Conservation (phyloP, 1,140 invertebrate species). For the Drosophila fuyamai region DNA sequence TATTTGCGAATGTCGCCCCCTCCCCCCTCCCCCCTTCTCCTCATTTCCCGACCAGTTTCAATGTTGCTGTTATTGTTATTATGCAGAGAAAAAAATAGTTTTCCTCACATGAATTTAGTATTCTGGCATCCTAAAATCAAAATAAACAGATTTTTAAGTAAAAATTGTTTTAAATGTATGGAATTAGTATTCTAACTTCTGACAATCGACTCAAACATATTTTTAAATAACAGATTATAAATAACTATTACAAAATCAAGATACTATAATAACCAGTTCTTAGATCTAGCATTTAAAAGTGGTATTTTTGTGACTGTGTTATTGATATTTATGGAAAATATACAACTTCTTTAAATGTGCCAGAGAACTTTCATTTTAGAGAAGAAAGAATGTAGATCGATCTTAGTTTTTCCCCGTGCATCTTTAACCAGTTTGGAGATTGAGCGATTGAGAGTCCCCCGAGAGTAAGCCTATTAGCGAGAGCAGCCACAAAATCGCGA, state of each 20-base stretch:
- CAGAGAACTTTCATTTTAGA: not conserved
- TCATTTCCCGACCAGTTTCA: conserved; percentile 52
- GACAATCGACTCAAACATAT: too few species aligned
- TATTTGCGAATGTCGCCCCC: conserved; percentile 56
- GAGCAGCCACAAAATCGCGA: conserved; percentile 35
- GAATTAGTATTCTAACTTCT: too few species aligned
- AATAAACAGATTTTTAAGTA: too few species aligned
- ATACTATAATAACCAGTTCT: not conserved
- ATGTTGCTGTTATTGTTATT: conserved; percentile 14
- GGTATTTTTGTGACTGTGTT: not conserved
- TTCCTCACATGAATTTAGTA: not conserved
- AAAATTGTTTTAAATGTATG: too few species aligned
- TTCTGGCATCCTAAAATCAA: too few species aligned
- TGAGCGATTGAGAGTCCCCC: not conserved
- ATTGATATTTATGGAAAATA: too few species aligned
- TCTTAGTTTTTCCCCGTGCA: not conserved
- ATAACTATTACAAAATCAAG: too few species aligned
- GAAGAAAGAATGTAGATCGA: not conserved
- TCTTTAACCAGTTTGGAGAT: conserved; percentile 60
- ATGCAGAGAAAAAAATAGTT: conserved; percentile 5
- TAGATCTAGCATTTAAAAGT: not conserved
- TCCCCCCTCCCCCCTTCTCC: not conserved
- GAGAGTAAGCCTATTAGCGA: conserved; percentile 27
- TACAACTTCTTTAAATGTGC: not conserved
- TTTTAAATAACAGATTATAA: too few species aligned